Conservation (phyloP, 1,140 invertebrate genomes). For the Listronotus bonariensis region DNA sequence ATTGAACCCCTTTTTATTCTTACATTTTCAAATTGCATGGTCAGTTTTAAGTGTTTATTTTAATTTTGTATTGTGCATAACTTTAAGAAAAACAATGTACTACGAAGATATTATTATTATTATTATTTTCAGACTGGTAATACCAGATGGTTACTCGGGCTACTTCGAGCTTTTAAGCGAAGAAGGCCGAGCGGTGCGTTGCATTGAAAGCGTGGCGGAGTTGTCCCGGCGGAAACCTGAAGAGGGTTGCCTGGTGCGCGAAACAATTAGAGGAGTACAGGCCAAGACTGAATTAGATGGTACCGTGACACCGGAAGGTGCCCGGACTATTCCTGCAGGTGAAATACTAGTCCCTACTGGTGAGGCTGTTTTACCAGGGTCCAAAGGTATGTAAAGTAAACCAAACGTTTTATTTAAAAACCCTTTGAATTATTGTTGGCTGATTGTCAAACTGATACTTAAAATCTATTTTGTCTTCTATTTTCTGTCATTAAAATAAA, state of each 20-base stretch:
- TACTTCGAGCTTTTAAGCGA: constrained; percentile 94
- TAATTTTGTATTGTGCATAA: no score
- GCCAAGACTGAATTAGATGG: constrained; percentile 69
- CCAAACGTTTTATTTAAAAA: no score
- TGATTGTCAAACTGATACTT: no score
- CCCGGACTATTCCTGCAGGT: constrained; percentile 72
- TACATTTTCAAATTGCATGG: no score
- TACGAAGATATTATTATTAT: no score
- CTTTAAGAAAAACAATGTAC: no score
- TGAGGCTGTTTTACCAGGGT: constrained; percentile 74
- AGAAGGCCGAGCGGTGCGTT: constrained; percentile 85
- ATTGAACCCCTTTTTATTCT: no score
- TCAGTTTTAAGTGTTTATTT: no score
- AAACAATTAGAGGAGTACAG: constrained; percentile 81
- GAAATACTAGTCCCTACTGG: constrained; percentile 65
- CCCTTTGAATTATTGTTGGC: no score
- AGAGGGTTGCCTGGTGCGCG: constrained; percentile 79
- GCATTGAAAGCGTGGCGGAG: constrained; percentile 86
- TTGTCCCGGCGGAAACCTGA: constrained; percentile 76
- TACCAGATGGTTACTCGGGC: constrained; percentile 87
- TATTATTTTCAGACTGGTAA: constrained; percentile 67
- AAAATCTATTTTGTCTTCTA: no score
- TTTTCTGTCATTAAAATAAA: no score
- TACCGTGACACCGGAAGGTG: constrained; percentile 71
- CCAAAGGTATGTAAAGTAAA: constrained; percentile 31